These are phyloP conservation scores for Benitochromis conjunctus DNA, from an alignment of 2,113 vertebrate species.

Conservation along the genomic window DNA sequence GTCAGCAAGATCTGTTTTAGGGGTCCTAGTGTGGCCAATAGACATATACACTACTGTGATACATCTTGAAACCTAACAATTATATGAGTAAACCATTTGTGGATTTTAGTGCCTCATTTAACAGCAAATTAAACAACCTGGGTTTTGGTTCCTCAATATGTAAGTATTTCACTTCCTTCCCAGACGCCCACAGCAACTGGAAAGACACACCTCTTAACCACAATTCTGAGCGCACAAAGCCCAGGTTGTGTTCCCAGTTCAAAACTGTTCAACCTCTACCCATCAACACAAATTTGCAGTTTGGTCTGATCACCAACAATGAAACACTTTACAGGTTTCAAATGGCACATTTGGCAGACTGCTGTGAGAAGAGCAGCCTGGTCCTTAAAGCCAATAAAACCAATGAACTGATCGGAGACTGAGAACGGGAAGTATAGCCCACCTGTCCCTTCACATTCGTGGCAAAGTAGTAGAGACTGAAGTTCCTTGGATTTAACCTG, in stretches of 20 bases:
- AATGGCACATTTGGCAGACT: neutral
- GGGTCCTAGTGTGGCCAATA: neutral
- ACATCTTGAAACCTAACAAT: neutral
- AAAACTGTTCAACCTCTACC: neutral
- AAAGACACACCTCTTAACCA: neutral
- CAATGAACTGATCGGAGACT: fast-evolving
- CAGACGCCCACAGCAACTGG: neutral
- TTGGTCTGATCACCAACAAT: neutral
- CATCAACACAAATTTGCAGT: neutral
- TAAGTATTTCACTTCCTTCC: neutral
- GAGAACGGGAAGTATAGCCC: neutral
- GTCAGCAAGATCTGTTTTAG: neutral
- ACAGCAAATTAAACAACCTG: neutral
- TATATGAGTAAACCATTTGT: neutral
- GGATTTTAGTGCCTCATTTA: neutral
- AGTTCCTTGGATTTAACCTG: neutral
- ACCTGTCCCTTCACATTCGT: neutral
- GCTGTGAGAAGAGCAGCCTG: neutral
- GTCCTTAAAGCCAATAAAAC: neutral
- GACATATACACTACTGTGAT: neutral
- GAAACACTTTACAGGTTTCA: neutral
- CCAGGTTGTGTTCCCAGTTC: neutral
- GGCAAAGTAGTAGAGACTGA: neutral
- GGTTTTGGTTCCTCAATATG: neutral
- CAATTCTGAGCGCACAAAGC: neutral